These are phyloP conservation scores for Lates calcarifer DNA, from an alignment of 2,113 vertebrate genomes.

Conservation along the genomic window DNA sequence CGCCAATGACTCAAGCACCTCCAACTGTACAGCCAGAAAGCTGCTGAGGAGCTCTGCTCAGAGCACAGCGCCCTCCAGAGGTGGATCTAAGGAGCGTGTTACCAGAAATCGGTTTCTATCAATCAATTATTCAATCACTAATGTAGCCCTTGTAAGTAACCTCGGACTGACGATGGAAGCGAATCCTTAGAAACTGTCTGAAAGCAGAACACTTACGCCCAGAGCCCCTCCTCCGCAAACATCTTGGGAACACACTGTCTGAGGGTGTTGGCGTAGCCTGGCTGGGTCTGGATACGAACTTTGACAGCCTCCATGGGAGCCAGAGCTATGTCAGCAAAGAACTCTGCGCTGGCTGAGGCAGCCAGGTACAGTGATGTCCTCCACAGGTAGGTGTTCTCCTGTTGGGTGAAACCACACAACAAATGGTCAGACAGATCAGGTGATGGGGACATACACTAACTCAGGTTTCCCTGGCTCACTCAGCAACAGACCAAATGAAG, in stretches of 20 bases:
- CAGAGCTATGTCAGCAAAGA: slow-evolving; percentile 98
- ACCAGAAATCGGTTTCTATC: not conserved
- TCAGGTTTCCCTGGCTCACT: not conserved
- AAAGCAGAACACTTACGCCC: slow-evolving; percentile 89
- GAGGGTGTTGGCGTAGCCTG: slow-evolving; percentile 96
- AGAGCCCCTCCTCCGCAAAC: slow-evolving; percentile 95
- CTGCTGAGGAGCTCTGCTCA: slow-evolving; percentile 87
- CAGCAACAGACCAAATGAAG: not conserved
- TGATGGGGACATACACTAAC: not conserved
- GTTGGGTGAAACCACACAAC: slow-evolving; percentile 23
- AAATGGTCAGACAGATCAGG: not conserved
- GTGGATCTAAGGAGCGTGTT: slow-evolving; percentile 97
- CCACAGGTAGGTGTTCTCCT: slow-evolving; percentile 98
- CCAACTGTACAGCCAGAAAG: slow-evolving; percentile 93
- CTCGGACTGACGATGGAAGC: not conserved
- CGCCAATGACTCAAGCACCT: slow-evolving; percentile 99
- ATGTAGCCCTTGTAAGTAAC: not conserved
- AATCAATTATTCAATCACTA: not conserved
- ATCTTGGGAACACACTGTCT: slow-evolving; percentile 95
- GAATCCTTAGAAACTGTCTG: not conserved
- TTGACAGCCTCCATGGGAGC: slow-evolving; percentile 99
- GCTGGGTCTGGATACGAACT: slow-evolving; percentile 98
- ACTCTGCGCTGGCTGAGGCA: slow-evolving; percentile 98
- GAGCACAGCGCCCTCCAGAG: slow-evolving; percentile 89
- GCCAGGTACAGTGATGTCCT: slow-evolving; percentile 97